Base-by-base conservation (phyloP, 2,113 vertebrate genomes). In the Ammodytes dubius region DNA sequence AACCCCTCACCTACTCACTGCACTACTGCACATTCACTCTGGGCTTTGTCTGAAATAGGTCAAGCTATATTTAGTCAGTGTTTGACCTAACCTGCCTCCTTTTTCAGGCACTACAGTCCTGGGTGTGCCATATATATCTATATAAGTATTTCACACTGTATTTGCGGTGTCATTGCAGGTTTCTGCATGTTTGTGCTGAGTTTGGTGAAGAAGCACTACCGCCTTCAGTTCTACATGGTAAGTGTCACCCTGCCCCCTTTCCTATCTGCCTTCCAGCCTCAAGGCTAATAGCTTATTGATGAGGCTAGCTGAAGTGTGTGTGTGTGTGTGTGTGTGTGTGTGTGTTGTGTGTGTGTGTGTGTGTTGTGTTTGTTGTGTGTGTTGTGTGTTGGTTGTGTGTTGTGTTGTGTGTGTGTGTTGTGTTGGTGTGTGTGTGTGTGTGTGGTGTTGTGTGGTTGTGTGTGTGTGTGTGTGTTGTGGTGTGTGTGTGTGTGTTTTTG, bases 131-230 rank as follows among this genome's bases (percentile, higher is more conserved):
- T 15, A 2, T 67, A 27, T 27, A 27, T 27, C 27, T 27, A 27
- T 27, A 27, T 0, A n/a, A 11, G 4, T 40, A 4, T 72, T 17
- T 84, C 9, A 57, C 8, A 0, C 2, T 5, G 9, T 14, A 11
- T 46, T 57, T 57, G 3, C 72, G 15, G 7, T 84, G 53, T 39
- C 72, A 47, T 88, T 85, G 11, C 89, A 92, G 98, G 98, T 47
- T 99, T 99, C 95, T 99, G 98, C 94, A 99, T 99, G 98, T 99
- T 99, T 82, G 98, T 99, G 47, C 88, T 99, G 92, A 99, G 98
- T 67, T 93, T 99, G 93, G 98, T 99, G 93, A 99, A 99, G 96
- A 99, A 99, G 64, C 98, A 99, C 84, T 99, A 99, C 72, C 97
- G 98, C 17, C 96, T 99, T 43, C 98, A 99, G 91, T 99, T 99